phyloP scores from a whole-genome alignment of 2,888 invertebrate species.

The Phengaris arion region DNA sequence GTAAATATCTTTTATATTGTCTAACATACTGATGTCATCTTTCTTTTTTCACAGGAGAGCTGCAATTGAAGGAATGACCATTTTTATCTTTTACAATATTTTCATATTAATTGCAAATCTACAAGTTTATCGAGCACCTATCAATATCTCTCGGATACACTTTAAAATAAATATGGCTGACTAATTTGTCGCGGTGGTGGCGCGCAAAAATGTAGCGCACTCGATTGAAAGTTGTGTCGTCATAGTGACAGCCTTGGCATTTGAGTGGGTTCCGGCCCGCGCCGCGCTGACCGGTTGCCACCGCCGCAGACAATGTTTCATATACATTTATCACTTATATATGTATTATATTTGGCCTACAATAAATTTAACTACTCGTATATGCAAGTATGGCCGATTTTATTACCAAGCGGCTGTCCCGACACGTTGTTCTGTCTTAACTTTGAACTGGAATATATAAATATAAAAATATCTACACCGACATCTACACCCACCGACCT shows the following conservation, averaged over 20 bases:
- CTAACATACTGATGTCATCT: too few relatives aligned
- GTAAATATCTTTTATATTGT: too few relatives aligned
- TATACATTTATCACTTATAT: neutral
- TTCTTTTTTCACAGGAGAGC: too few relatives aligned
- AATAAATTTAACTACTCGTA: too few relatives aligned
- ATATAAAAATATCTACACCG: too few relatives aligned
- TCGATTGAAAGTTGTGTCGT: constrained; percentile 77
- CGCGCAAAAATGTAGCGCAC: constrained; percentile 74
- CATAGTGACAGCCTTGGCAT: constrained; percentile 79
- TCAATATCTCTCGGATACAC: neutral
- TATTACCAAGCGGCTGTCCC: too few relatives aligned
- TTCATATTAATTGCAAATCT: neutral
- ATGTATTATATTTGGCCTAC: neutral
- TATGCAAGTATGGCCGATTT: neutral
- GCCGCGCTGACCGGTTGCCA: constrained; percentile 56
- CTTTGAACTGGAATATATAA: too few relatives aligned
- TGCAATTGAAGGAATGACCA: too few relatives aligned
- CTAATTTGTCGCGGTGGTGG: constrained; percentile 46
- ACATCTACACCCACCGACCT: too few relatives aligned
- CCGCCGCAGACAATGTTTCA: neutral
- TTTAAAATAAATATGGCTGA: constrained; percentile 32
- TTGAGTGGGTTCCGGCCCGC: constrained; percentile 71
- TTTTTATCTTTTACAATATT: neutral
- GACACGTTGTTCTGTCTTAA: too few relatives aligned
- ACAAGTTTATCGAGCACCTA: neutral